A percentile compares a stretch with the other conserved stretches of the same genome.
Evolutionary conservation across 2,888 invertebrate genomes (phyloP).

Genomic region (Drepanosiphum platanoidis): DNA sequence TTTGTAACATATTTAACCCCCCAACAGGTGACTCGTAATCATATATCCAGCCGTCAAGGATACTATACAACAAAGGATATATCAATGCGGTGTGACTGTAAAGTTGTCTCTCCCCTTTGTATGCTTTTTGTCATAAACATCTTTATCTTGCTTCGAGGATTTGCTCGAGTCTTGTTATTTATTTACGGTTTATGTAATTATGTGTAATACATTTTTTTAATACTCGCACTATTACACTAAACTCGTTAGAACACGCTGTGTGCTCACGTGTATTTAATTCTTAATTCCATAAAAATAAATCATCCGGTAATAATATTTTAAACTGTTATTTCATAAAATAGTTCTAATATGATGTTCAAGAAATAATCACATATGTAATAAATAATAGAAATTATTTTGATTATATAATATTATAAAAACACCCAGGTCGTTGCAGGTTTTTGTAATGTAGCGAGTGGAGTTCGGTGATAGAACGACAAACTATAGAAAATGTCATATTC

Average conservation of each 20-base stretch:
- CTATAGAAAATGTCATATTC: no score
- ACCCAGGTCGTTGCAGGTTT: no score
- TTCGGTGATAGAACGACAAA: no score
- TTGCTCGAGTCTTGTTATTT: neutral
- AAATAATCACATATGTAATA: neutral
- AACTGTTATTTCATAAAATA: neutral
- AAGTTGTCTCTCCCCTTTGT: conserved; percentile 29
- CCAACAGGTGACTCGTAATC: conserved; percentile 21
- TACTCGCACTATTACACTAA: neutral
- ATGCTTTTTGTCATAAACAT: conserved; percentile 21
- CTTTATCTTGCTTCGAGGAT: conserved; percentile 11
- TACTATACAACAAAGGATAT: conserved; percentile 14
- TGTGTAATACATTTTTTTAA: neutral
- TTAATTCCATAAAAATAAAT: neutral
- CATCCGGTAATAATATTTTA: neutral
- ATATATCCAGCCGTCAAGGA: conserved; percentile 45
- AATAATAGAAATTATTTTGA: neutral
- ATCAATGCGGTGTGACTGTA: conserved; percentile 18
- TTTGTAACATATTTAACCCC: conserved; percentile 47
- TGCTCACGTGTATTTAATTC: neutral
- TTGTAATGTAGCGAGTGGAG: no score
- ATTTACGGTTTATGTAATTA: conserved; percentile 9
- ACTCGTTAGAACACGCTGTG: neutral
- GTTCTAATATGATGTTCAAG: no score
- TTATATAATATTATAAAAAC: neutral